Conservation (phyloP, 2,888 invertebrate species). For the Dioctria linearis region DNA sequence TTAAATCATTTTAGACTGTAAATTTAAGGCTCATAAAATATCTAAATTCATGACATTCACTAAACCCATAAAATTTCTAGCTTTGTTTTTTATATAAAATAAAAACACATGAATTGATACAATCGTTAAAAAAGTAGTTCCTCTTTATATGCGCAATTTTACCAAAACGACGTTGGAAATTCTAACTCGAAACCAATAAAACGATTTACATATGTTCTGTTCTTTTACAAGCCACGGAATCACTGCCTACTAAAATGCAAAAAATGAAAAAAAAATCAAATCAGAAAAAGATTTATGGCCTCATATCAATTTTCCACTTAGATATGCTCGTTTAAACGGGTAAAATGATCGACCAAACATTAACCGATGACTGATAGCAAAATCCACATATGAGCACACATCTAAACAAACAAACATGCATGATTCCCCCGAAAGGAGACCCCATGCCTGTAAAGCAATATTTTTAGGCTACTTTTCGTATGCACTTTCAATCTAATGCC, state of each 20-base stretch:
- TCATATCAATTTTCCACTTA: conserved; percentile 8
- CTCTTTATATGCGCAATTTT: too few species aligned
- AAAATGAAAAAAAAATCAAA: not conserved
- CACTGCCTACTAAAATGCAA: not conserved
- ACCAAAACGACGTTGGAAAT: too few species aligned
- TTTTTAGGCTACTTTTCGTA: not conserved
- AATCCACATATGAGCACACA: conserved; percentile 18
- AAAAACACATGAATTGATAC: too few species aligned
- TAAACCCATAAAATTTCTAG: not conserved
- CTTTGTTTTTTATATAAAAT: not conserved
- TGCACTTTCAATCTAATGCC: conserved; percentile 1
- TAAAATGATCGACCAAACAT: conserved; percentile 46
- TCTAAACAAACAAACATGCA: not conserved
- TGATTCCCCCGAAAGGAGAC: not conserved
- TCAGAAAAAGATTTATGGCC: conserved; percentile 18
- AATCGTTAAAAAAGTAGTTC: too few species aligned
- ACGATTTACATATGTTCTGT: not conserved
- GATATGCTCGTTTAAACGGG: conserved; percentile 2
- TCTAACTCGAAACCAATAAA: conserved; percentile 5
- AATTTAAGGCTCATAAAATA: too few species aligned
- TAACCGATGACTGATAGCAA: not conserved
- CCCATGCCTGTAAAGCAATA: not conserved
- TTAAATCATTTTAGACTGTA: too few species aligned
- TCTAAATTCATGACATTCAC: not conserved
- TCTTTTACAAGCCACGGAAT: not conserved